Evolutionary conservation across 1,140 invertebrate species (phyloP), one percentile per base, ranked within the genome.

Genomic region (Patella vulgata): DNA sequence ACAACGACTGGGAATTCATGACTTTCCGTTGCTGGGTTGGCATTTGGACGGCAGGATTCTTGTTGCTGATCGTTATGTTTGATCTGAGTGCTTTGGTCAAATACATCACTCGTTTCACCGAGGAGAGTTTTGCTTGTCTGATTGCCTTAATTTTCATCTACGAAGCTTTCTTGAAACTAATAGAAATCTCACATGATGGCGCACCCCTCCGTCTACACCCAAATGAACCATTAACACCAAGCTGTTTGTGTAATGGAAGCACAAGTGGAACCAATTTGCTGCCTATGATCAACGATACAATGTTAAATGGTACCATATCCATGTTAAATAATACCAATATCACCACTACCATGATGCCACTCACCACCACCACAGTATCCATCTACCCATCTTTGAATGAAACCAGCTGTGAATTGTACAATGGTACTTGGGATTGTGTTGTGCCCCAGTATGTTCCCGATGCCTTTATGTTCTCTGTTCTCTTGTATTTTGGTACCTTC

Each of bases 91-190:
- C 96, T 58, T 88, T 98, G 52, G 97, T 99, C 21, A 98, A 96
- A 81, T 99, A 97, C 81, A 99, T 99, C 60, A 99, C 97, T 9
- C 90, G 97, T 12, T 99, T 99, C 83, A 99, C 97, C 0, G 97
- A 99, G 86, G 97, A 99, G 86, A 98, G 97, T 82, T 99, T 99
- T 84, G 97, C 97, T 25, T 96, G 94, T 0, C 87, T 99, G 5
- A 99, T 99, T 77, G 96, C 97, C 2, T 92, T 99, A 70, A 99
- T 99, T 79, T 99, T 99, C 85, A 97, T 99, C 81, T 96, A 95
- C 80, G 98, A 99, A 89, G 95, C 96, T 80, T 82, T 89, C 62
- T 83, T 86, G 59, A 90, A 89, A 66, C 53, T 81, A 1, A 53
- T 63, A 23, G 68, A 74, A 11, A 78, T 82, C 12, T 67, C 55